These are phyloP conservation scores for Caprella mutica DNA, from an alignment of 2,888 invertebrate genomes.

Conservation along the genomic window DNA sequence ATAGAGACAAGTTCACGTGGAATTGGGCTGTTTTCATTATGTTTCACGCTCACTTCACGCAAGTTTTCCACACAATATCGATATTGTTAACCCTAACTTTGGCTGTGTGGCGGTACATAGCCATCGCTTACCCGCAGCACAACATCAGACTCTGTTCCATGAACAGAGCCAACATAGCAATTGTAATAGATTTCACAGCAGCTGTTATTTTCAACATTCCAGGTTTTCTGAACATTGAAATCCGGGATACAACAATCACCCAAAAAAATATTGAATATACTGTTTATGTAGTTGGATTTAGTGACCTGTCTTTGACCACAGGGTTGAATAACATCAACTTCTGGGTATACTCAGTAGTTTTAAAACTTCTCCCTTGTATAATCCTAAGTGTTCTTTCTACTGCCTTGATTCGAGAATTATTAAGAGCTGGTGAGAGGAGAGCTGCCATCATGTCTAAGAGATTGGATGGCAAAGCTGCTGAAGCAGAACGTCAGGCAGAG, in stretches of 20 bases:
- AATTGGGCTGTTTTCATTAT: slow-evolving; percentile 73
- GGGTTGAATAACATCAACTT: slow-evolving; percentile 55
- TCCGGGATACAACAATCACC: no score
- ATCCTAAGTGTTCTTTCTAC: slow-evolving; percentile 55
- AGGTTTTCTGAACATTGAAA: slow-evolving; percentile 27
- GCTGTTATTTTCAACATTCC: slow-evolving; percentile 33
- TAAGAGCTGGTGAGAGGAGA: slow-evolving; percentile 26
- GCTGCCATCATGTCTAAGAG: slow-evolving; percentile 21
- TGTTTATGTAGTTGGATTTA: slow-evolving; percentile 55
- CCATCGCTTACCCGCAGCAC: slow-evolving; percentile 67
- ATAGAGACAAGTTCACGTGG: slow-evolving; percentile 53
- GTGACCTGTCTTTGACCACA: slow-evolving; percentile 50
- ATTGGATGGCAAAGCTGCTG: slow-evolving; percentile 8
- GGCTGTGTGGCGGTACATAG: slow-evolving; percentile 84
- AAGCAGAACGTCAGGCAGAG: slow-evolving; percentile 24
- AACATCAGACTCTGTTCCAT: slow-evolving; percentile 73
- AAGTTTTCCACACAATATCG: slow-evolving; percentile 76
- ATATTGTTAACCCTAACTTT: slow-evolving; percentile 85
- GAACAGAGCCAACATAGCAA: slow-evolving; percentile 61
- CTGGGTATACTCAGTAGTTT: slow-evolving; percentile 83
- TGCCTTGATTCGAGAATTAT: slow-evolving; percentile 30
- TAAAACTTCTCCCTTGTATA: slow-evolving; percentile 81
- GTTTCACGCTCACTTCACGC: slow-evolving; percentile 79
- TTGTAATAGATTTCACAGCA: slow-evolving; percentile 53
- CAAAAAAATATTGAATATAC: no score